Conservation (phyloP, 1,140 invertebrate species). For the Samia ricini region DNA sequence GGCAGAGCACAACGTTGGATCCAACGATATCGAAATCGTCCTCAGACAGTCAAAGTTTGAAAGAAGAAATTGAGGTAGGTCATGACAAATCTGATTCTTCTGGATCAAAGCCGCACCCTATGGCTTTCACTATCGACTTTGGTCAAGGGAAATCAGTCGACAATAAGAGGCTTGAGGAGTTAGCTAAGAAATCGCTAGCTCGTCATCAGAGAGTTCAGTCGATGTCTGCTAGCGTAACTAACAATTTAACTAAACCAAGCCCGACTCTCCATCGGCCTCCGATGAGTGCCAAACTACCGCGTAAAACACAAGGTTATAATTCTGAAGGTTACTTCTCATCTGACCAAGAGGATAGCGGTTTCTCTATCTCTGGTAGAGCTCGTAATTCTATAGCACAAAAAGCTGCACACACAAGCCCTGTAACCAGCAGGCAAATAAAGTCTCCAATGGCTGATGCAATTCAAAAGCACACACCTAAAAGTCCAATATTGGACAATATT, state of each 20-base stretch:
- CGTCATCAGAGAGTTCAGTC: slow-evolving; percentile 84
- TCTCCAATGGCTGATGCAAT: slow-evolving; percentile 53
- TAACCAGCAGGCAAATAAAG: slow-evolving; percentile 51
- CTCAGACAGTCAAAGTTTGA: slow-evolving; percentile 36
- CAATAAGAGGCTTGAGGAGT: slow-evolving; percentile 79
- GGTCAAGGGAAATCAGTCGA: slow-evolving; percentile 80
- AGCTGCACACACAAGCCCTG: slow-evolving; percentile 41
- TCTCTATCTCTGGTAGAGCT: slow-evolving; percentile 59
- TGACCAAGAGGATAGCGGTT: slow-evolving; percentile 80
- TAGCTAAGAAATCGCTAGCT: slow-evolving; percentile 84
- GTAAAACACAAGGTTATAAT: slow-evolving; percentile 81
- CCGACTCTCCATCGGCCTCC: slow-evolving; percentile 75
- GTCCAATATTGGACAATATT: slow-evolving; percentile 75
- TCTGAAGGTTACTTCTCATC: slow-evolving; percentile 85
- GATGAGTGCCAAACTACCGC: slow-evolving; percentile 78
- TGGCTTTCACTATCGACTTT: slow-evolving; percentile 85
- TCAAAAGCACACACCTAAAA: slow-evolving; percentile 67
- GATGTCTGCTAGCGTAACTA: slow-evolving; percentile 75
- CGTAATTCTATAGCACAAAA: slow-evolving; percentile 55
- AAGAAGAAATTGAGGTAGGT: slow-evolving; percentile 53
- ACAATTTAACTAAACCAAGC: slow-evolving; percentile 48
- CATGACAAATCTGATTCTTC: slow-evolving; percentile 53
- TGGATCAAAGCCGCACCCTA: slow-evolving; percentile 65
- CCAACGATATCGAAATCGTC: slow-evolving; percentile 43
- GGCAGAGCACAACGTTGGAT: slow-evolving; percentile 50